Conservation (phyloP, 2,113 vertebrate species). For the Meriones unguiculatus region DNA sequence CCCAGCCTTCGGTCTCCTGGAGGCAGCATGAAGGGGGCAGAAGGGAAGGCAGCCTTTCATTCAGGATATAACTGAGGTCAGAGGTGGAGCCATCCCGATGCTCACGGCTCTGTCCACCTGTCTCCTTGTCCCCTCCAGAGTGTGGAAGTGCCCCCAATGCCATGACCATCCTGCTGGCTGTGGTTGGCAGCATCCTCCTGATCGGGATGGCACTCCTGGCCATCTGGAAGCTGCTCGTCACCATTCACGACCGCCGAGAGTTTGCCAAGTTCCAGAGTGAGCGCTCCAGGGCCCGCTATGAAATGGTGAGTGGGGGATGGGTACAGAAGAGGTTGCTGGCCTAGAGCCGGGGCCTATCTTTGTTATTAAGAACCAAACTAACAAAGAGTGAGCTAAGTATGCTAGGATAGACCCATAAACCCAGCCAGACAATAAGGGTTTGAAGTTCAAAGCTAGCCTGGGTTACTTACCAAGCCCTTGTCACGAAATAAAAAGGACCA, state of each 20-base stretch:
- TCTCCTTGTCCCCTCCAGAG: slow-evolving; percentile 84
- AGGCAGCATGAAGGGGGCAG: not conserved
- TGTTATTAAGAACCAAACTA: not conserved
- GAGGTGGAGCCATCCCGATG: fast-evolving
- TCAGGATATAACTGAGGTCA: not conserved
- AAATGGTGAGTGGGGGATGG: slow-evolving; percentile 91
- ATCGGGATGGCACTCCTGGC: slow-evolving; percentile 93
- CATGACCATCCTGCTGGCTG: slow-evolving; percentile 91
- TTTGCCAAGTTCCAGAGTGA: slow-evolving; percentile 96
- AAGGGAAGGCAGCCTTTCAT: not conserved
- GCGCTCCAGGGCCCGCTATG: slow-evolving; percentile 94
- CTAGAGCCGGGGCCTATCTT: not conserved
- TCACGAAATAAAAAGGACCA: not conserved
- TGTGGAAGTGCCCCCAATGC: slow-evolving; percentile 91
- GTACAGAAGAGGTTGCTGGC: not conserved
- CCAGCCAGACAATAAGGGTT: not conserved
- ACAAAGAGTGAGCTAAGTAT: not conserved
- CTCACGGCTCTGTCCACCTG: not conserved
- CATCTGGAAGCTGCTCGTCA: slow-evolving; percentile 96
- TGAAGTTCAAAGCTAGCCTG: not conserved
- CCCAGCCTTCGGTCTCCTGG: not conserved
- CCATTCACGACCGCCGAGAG: slow-evolving; percentile 95
- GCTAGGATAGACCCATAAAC: not conserved
- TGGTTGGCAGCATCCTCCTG: slow-evolving; percentile 94
- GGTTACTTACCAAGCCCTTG: not conserved